These are phyloP conservation scores for Pollenia labialis DNA, from an alignment of 2,888 invertebrate species.

Conservation along the genomic window DNA sequence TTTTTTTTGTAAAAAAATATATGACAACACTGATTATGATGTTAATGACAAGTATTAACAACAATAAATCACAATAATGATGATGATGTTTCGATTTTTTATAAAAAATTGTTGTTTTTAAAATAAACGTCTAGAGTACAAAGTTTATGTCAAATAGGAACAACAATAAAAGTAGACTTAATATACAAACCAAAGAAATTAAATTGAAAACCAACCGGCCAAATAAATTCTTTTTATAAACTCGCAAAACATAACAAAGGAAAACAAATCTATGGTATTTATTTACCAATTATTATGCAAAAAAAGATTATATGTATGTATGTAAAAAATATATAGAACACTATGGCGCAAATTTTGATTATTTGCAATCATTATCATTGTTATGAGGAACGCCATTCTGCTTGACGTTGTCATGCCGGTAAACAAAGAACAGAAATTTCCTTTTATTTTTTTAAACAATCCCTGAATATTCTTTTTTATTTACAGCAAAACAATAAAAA, in stretches of 20 bases:
- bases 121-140: slow-evolving; percentile 13
- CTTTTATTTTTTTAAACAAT: neutral
- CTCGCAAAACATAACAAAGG: slow-evolving; percentile 3
- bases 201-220: slow-evolving; percentile 31
- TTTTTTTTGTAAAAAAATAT: neutral
- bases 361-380: slow-evolving; percentile 1
- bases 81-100: slow-evolving; percentile 2
- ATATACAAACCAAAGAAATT: slow-evolving; percentile 23
- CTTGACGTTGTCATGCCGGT: slow-evolving; percentile 2
- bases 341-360: slow-evolving; percentile 26
- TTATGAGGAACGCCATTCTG: no score
- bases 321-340: neutral
- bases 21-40: neutral
- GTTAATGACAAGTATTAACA: neutral
- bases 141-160: slow-evolving; percentile 33
- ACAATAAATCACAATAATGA: neutral
- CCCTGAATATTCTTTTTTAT: slow-evolving; percentile 3
- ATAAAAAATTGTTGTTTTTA: neutral
- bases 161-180: slow-evolving; percentile 2
- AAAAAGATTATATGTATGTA: neutral
- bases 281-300: slow-evolving; percentile 32
- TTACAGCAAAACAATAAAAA: neutral
- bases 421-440: slow-evolving; percentile 16
- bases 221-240: slow-evolving; percentile 22
- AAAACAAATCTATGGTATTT: slow-evolving; percentile 29